Evolutionary conservation across 2,888 invertebrate genomes (phyloP).

Genomic region (Drosophila neotestacea): DNA sequence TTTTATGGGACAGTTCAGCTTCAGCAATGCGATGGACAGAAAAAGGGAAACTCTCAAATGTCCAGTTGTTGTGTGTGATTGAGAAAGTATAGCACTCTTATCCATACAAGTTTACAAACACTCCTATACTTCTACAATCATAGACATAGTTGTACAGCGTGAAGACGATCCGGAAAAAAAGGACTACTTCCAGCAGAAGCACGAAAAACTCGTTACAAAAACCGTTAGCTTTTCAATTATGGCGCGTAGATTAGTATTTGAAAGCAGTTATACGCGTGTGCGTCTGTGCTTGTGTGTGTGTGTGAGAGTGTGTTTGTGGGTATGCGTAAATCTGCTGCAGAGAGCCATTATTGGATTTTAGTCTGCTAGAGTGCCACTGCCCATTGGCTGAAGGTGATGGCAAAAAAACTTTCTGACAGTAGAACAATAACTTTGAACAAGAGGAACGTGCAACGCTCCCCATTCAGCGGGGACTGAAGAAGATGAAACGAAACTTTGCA

Average conservation of each 20-base stretch:
- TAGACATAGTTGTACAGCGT: not conserved
- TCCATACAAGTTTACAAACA: not conserved
- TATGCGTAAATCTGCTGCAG: conserved; percentile 67
- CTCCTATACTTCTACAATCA: conserved; percentile 2
- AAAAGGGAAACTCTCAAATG: conserved; percentile 41
- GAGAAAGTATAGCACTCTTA: conserved; percentile 29
- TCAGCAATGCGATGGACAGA: not conserved
- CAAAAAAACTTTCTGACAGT: conserved; percentile 59
- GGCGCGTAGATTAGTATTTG: conserved; percentile 78
- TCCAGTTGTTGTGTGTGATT: conserved; percentile 27
- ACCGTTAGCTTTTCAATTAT: conserved; percentile 80
- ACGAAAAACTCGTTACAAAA: conserved; percentile 79
- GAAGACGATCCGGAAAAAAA: conserved; percentile 32
- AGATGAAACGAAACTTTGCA: conserved; percentile 28
- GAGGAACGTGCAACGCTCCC: conserved; percentile 52
- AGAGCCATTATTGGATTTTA: conserved; percentile 71
- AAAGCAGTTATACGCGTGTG: conserved; percentile 40
- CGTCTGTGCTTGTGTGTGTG: conserved; percentile 5
- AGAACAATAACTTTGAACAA: conserved; percentile 75
- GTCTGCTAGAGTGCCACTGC: conserved; percentile 31
- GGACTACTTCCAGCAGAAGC: conserved; percentile 65
- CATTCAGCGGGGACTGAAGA: not conserved
- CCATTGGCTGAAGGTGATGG: conserved; percentile 54
- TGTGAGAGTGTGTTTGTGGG: conserved; percentile 14
- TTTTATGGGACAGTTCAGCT: conserved; percentile 55